Conservation (phyloP, 2,113 vertebrate genomes). For the Mus spicilegus region DNA sequence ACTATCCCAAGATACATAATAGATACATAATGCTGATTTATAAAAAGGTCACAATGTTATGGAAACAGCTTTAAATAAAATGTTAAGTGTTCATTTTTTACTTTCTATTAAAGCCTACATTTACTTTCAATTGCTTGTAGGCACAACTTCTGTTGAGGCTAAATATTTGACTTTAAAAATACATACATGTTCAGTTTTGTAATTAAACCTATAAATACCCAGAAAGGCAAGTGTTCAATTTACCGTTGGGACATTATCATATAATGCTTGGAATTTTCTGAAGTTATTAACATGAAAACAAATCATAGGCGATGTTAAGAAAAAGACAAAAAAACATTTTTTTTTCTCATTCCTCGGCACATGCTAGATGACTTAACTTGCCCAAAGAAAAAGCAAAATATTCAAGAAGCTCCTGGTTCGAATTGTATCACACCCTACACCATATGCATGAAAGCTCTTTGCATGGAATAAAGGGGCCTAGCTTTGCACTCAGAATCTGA, state of each 20-base stretch:
- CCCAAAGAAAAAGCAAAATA: slow-evolving; percentile 36
- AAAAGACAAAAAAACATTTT: neutral
- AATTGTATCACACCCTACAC: neutral
- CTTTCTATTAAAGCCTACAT: slow-evolving; percentile 78
- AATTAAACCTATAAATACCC: slow-evolving; percentile 76
- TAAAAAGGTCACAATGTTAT: slow-evolving; percentile 12
- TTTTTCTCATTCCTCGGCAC: slow-evolving; percentile 38
- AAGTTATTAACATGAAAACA: slow-evolving; percentile 39
- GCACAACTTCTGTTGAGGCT: slow-evolving; percentile 83
- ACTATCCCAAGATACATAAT: neutral
- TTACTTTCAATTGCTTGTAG: slow-evolving; percentile 84
- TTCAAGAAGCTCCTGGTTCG: neutral
- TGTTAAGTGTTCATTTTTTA: slow-evolving; percentile 74
- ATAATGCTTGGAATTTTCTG: slow-evolving; percentile 40
- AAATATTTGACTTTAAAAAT: slow-evolving; percentile 83
- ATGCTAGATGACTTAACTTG: neutral
- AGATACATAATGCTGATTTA: neutral
- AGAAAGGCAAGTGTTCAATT: slow-evolving; percentile 72
- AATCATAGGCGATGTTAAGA: slow-evolving; percentile 42
- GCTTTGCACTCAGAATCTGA: slow-evolving; percentile 18
- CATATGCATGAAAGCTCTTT: slow-evolving; percentile 65
- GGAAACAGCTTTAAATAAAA: slow-evolving; percentile 70
- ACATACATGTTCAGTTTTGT: slow-evolving; percentile 70
- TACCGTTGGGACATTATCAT: slow-evolving; percentile 67
- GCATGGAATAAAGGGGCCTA: slow-evolving; percentile 62